These are phyloP conservation scores for Botrylloides violaceus DNA, from an alignment of 23 tunicate species.

Conservation along the genomic window DNA sequence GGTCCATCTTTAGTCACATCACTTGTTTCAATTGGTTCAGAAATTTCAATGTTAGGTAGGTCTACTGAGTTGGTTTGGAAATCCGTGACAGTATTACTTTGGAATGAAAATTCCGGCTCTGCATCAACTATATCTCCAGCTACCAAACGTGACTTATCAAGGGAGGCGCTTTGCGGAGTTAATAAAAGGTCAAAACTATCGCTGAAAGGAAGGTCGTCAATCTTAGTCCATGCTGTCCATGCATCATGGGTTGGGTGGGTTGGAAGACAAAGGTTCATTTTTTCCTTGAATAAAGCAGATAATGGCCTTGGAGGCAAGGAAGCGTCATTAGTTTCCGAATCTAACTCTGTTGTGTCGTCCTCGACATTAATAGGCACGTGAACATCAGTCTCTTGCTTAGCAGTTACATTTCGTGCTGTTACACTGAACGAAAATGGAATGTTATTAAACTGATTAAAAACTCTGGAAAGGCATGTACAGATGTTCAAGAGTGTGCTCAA, in stretches of 20 bases:
- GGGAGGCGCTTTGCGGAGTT: not conserved
- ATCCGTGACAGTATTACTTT: not conserved
- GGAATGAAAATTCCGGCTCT: not conserved
- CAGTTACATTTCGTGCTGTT: not conserved
- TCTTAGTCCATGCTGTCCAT: not conserved
- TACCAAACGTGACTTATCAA: not conserved
- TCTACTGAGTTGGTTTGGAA: not conserved
- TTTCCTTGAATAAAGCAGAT: conserved; percentile 49
- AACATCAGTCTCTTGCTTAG: not conserved
- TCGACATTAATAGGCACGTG: not conserved
- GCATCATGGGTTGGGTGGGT: conserved; percentile 8
- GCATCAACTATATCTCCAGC: not conserved
- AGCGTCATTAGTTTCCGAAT: not conserved
- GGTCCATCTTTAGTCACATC: not conserved
- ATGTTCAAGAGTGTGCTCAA: too few species aligned
- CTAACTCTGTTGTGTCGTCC: not conserved
- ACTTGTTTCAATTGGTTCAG: not conserved
- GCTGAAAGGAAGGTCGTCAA: not conserved
- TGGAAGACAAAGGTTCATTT: conserved; percentile 49
- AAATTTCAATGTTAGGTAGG: not conserved
- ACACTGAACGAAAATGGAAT: too few species aligned
- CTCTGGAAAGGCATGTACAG: too few species aligned
- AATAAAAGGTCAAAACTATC: not conserved
- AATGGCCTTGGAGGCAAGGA: conserved; percentile 30
- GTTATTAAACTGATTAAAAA: too few species aligned